Evolutionary conservation across 2,797 vertebrate species (phyloP), one percentile per base, ranked within the genome.

Genomic region (Sebastes steindachneri): DNA sequence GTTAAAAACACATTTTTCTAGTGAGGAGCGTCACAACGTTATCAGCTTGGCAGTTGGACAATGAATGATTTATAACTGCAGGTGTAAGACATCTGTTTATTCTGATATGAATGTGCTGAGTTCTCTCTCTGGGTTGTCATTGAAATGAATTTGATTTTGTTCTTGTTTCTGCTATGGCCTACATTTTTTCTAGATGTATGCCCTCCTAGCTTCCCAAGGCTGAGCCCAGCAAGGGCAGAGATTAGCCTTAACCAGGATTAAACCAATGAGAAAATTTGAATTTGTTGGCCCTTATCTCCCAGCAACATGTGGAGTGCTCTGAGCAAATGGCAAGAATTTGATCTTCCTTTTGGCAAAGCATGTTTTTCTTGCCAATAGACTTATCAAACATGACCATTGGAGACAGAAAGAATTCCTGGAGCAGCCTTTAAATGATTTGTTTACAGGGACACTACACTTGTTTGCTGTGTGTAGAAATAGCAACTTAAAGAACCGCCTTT

Each of bases 221-320:
- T 93, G 91, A 92, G 90, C 90, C 90, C 91, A 93, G 93, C 91
- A 89, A 94, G 92, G 88, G 92, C 94, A 92, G 92, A 92, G 88
- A 90, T 90, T 94, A 93, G 79, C 90, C 80, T 91, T 91, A 94
- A 94, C 94, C 93, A 89, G 93, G 93, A 94, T 92, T 95, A 94
- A 95, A 93, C 90, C 85, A 92, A 89, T 93, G 74, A 88, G 84
- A 91, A 92, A 93, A 93, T 94, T 95, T 93, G 85, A 93, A 95
- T 93, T 94, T 95, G 90, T 95, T 93, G 91, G 93, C 94, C 90
- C 86, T 82, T 92, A 71, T 96, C 94, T 94, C 86, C 73, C 64
- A 94, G 90, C 92, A 94, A 93, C 86, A 95, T 90, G 89, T 89
- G 91, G 91, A 88, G 86, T 79, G 70, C 92, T 93, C 83, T 86